phyloP scores from a whole-genome alignment of 1,140 invertebrate genomes.

The Latrodectus geometricus region DNA sequence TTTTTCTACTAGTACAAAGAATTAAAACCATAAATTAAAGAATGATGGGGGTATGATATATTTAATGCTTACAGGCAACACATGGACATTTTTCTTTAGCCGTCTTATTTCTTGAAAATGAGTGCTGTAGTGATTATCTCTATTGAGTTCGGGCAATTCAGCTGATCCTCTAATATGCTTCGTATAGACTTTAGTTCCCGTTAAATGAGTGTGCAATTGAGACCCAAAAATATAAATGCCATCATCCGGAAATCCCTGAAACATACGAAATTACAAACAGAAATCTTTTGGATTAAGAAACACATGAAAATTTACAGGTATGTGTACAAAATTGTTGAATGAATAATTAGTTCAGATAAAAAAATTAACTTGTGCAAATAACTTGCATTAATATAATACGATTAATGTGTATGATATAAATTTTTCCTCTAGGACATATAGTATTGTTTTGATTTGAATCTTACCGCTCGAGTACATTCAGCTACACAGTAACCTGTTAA shows the following conservation, averaged over 20 bases:
- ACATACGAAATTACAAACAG: too few relatives aligned
- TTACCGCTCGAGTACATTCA: slow-evolving; percentile 90
- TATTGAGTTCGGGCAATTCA: slow-evolving; percentile 84
- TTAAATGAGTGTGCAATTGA: slow-evolving; percentile 96
- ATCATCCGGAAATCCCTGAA: slow-evolving; percentile 79
- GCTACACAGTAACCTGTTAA: slow-evolving; percentile 91
- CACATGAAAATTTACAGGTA: too few relatives aligned
- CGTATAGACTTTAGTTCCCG: slow-evolving; percentile 86
- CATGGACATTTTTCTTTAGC: slow-evolving; percentile 79
- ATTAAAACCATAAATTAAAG: neutral
- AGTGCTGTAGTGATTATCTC: slow-evolving; percentile 95
- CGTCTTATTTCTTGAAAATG: slow-evolving; percentile 98
- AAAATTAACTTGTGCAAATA: too few relatives aligned
- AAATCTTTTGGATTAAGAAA: too few relatives aligned
- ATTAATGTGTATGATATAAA: neutral
- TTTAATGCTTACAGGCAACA: slow-evolving; percentile 81
- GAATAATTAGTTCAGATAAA: too few relatives aligned
- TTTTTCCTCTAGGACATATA: neutral
- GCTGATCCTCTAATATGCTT: slow-evolving; percentile 83
- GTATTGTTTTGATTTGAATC: neutral
- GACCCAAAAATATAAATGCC: slow-evolving; percentile 96
- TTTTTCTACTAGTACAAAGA: too few relatives aligned
- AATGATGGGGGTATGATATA: neutral
- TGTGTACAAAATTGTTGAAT: too few relatives aligned
- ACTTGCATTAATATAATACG: too few relatives aligned